phyloP scores from a whole-genome alignment of 2,888 invertebrate genomes.

The Eristalis pertinax region DNA sequence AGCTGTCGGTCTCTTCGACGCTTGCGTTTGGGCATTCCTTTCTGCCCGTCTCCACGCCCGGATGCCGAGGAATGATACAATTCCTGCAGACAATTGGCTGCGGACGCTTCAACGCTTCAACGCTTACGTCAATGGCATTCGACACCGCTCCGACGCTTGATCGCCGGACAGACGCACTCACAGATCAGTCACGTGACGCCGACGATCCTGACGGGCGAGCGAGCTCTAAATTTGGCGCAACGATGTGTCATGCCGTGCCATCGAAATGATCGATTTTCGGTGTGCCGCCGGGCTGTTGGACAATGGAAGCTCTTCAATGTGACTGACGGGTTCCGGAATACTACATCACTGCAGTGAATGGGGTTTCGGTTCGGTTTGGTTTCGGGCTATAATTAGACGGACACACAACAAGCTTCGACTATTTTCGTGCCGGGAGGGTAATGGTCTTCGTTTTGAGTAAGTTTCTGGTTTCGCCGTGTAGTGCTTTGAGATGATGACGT shows the following conservation, averaged over 20 bases:
- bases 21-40: constrained; percentile 14
- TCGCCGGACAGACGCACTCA: background rate
- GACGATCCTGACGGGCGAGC: background rate
- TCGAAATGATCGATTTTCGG: background rate
- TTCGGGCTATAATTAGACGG: constrained; percentile 22
- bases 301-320: constrained; percentile 2
- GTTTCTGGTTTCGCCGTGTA: background rate
- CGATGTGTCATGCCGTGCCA: constrained; percentile 6
- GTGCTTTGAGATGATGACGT: background rate
- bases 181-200: constrained; percentile 19
- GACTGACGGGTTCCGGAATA: constrained; percentile 22
- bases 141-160: background rate
- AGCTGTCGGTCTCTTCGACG: constrained; percentile 7
- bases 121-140: constrained; percentile 47
- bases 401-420: background rate
- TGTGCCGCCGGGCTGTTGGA: too few relatives aligned
- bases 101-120: background rate
- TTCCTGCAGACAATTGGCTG: constrained; percentile 41
- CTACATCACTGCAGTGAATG: constrained; percentile 28
- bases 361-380: constrained; percentile 1
- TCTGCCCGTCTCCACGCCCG: background rate
- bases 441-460: background rate
- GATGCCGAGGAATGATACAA: constrained; percentile 43
- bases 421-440: background rate
- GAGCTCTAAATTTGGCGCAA: background rate